phyloP scores from a whole-genome alignment of 1,140 invertebrate species.

The Colletes gigas region DNA sequence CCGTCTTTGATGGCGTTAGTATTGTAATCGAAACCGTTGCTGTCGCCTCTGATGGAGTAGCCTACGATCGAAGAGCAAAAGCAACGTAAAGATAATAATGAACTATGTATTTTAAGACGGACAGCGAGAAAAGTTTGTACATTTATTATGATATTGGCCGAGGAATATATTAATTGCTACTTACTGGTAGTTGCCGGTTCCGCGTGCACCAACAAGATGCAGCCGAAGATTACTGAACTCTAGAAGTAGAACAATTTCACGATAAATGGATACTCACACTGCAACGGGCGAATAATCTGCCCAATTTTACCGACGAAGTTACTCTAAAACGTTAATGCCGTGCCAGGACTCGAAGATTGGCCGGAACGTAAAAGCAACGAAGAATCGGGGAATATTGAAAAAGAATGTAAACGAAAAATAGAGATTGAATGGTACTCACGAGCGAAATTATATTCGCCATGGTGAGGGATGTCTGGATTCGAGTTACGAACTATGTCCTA shows the following conservation, averaged over 20 bases:
- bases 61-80: conserved; percentile 16
- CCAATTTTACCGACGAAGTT: too few species aligned
- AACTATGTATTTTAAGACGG: background rate
- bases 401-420: background rate
- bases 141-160: too few species aligned
- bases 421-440: conserved; percentile 22
- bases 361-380: background rate
- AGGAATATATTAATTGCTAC: conserved; percentile 22
- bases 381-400: background rate
- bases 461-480: background rate
- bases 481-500: background rate
- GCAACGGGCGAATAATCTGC: background rate
- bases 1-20: conserved; percentile 44
- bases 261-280: conserved; percentile 3
- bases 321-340: too few species aligned
- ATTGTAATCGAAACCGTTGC: conserved; percentile 51
- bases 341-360: background rate
- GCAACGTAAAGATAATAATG: background rate
- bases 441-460: conserved; percentile 39
- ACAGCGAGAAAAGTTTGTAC: too few species aligned
- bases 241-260: conserved; percentile 53
- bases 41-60: conserved; percentile 35
- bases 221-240: conserved; percentile 57
- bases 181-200: conserved; percentile 61
- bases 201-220: conserved; percentile 46